Percentiles rank a stretch among this genome's conserved stretches.
Conservation (phyloP, 2,797 vertebrate genomes). For the Coilia nasus region DNA sequence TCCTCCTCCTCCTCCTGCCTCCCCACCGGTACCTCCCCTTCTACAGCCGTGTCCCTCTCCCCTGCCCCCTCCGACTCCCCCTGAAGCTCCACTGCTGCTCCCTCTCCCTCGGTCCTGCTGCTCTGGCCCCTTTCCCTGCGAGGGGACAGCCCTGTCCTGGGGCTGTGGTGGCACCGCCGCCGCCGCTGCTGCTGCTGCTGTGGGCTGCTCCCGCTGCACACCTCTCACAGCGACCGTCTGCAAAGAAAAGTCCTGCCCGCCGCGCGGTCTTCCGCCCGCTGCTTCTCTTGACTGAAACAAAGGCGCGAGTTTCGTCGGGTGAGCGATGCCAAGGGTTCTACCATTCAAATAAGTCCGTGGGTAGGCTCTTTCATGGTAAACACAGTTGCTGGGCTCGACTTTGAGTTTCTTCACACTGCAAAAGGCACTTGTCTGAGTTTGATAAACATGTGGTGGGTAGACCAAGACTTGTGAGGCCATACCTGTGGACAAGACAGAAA, state of each 20-base stretch:
- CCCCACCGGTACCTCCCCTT: slow-evolving; percentile 71
- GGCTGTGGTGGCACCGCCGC: slow-evolving; percentile 58
- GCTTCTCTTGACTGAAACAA: slow-evolving; percentile 88
- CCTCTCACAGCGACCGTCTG: slow-evolving; percentile 90
- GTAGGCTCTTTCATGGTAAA: slow-evolving; percentile 94
- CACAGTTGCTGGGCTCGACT: slow-evolving; percentile 95
- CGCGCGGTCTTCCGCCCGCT: slow-evolving; percentile 77
- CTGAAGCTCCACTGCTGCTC: slow-evolving; percentile 65
- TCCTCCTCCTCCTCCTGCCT: slow-evolving; percentile 67
- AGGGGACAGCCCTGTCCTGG: slow-evolving; percentile 65
- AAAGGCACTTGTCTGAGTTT: slow-evolving; percentile 99
- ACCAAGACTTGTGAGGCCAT: slow-evolving; percentile 99
- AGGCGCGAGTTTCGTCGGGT: slow-evolving; percentile 82
- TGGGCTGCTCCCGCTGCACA: slow-evolving; percentile 77
- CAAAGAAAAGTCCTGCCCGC: slow-evolving; percentile 84
- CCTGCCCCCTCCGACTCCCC: slow-evolving; percentile 67
- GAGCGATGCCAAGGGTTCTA: slow-evolving; percentile 90
- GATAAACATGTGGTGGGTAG: slow-evolving; percentile 99
- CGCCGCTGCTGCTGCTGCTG: slow-evolving; percentile 53
- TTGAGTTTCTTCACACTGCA: slow-evolving; percentile 99
- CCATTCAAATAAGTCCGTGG: slow-evolving; percentile 91
- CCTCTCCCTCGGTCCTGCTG: slow-evolving; percentile 42
- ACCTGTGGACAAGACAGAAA: slow-evolving; percentile 76
- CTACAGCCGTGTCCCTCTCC: slow-evolving; percentile 76
- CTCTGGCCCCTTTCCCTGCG: slow-evolving; percentile 64